Base-by-base conservation (phyloP, 2,113 vertebrate species). In the Xiphophorus hellerii region DNA sequence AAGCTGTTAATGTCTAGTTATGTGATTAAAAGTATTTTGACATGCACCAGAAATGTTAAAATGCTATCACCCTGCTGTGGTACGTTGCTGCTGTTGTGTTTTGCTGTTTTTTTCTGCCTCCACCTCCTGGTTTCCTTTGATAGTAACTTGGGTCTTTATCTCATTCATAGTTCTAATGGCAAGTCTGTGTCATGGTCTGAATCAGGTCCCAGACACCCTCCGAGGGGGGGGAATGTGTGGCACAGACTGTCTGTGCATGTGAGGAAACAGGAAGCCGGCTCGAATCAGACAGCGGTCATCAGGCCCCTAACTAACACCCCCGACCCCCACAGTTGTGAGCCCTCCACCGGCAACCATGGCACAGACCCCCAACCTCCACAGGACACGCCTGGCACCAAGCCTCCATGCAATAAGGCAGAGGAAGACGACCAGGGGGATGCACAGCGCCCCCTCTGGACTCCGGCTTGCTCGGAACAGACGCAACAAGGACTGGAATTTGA, bases 111-210 rank as follows among this genome's bases (percentile, higher is more conserved):
- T 77, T 77, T 87, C 82, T 92, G 87, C 78, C 66, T 64, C 76
- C 83, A 44, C 84, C 88, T 84, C 73, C 79, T 30, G 81, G 83
- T 89, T 91, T 90, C 77, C 89, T 87, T 73, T 89, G 89, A 88
- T 88, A 94, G 92, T 95, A 95, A 95, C 91, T 89, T 89, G 87
- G 84, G 86, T 98, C 95, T 99, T 96, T 98, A 95, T 98, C 96
- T 97, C 96, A 92, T 98, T 97, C 95, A 94, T 97, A 99, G 98
- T 98, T 98, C 97, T 97, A 99, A 99, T 95, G 98, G 98, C 96
- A 99, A 99, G 97, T 99, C 98, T 97, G 96, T 98, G 96, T 99
- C 98, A 96, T 99, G 98, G 98, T 99, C 97, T 97, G 97, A 99
- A 97, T 96, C 97, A 97, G 97, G 98, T 96, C 96, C 97, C 96